phyloP scores from a whole-genome alignment of 2,888 invertebrate species.

The Spialia ferax region DNA sequence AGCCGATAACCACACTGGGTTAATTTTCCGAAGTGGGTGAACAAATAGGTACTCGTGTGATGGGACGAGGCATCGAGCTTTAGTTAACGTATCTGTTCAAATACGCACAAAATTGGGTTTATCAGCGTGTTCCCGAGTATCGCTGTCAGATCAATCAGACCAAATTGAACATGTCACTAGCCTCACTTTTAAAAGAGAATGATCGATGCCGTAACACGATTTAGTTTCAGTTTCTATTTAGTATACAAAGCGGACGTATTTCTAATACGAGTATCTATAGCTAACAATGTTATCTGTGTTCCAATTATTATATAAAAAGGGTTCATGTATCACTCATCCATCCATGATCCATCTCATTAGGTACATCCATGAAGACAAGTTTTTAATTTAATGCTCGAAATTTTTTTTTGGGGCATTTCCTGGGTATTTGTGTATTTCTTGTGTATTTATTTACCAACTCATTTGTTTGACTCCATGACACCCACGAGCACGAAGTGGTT shows the following conservation, averaged over 20 bases:
- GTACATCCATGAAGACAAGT: not conserved
- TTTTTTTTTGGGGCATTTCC: no score
- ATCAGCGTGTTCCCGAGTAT: conserved; percentile 29
- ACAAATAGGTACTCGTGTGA: conserved; percentile 17
- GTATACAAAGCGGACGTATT: not conserved
- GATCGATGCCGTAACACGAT: conserved; percentile 17
- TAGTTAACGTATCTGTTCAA: conserved; percentile 24
- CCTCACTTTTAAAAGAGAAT: conserved; percentile 32
- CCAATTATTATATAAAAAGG: no score
- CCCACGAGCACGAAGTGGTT: no score
- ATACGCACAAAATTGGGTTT: conserved; percentile 31
- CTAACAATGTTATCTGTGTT: not conserved
- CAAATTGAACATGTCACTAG: conserved; percentile 43
- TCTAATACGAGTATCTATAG: not conserved
- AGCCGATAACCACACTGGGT: conserved; percentile 16
- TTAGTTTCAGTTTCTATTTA: conserved; percentile 27
- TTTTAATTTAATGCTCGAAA: no score
- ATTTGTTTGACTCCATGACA: no score
- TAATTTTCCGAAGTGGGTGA: conserved; percentile 27
- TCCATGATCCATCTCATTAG: no score
- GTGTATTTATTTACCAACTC: no score
- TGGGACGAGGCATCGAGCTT: conserved; percentile 6
- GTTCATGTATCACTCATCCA: no score
- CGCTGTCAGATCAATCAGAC: conserved; percentile 42
- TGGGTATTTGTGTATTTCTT: no score